Conservation (phyloP, 2,113 vertebrate species). For the human (Homo sapiens) region GRCh38 chr4:16953001-16953500, state of each 20-base stretch:
- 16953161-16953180: conserved; percentile 47
- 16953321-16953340: conserved; percentile 42
- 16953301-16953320: background rate
- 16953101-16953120: conserved; percentile 64
- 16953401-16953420: conserved; percentile 82
- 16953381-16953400: conserved; percentile 77
- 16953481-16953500: conserved; percentile 74
- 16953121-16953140: conserved; percentile 34
- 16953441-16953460: conserved; percentile 77
- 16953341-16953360: conserved; percentile 47
- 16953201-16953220: conserved; percentile 67
- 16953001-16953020: conserved; percentile 63
- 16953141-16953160: conserved; percentile 71
- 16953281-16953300: background rate
- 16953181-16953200: conserved; percentile 70
- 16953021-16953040: background rate
- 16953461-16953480: conserved; percentile 81
- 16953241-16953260: conserved; percentile 71
- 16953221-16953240: conserved; percentile 76
- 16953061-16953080: background rate
- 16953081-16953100: background rate
- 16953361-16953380: conserved; percentile 77
- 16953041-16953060: conserved; percentile 40
- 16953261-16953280: conserved; percentile 52
- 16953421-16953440: conserved; percentile 75